A percentile compares a stretch with the other conserved stretches of the same genome.
phyloP scores from a whole-genome alignment of 2,113 vertebrate genomes.

The Caloenas nicobarica region DNA sequence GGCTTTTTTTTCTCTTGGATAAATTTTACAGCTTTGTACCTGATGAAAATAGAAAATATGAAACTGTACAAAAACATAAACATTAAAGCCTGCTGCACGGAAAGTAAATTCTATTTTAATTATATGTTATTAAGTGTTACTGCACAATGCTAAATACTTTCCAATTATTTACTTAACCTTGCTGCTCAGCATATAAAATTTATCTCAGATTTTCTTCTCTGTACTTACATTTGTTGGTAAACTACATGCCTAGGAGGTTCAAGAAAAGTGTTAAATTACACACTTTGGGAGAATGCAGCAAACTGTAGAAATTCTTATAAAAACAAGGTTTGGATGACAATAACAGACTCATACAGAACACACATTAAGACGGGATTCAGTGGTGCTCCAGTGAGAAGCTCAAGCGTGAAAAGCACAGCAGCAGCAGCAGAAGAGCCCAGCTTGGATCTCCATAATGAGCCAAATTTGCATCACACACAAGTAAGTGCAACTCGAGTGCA shows the following conservation, averaged over 20 bases:
- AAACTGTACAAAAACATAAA: background rate
- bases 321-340: background rate
- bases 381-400: background rate
- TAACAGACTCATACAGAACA: background rate
- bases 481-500: background rate
- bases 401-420: background rate
- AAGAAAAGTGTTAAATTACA: background rate
- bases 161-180: background rate
- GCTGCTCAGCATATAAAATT: background rate
- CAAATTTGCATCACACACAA: background rate
- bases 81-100: background rate
- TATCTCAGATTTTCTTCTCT: background rate
- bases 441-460: background rate
- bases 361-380: background rate
- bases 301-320: background rate
- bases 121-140: background rate
- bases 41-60: background rate
- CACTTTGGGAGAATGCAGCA: background rate
- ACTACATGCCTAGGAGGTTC: background rate
- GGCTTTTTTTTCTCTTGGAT: background rate
- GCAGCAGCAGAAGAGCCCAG: background rate
- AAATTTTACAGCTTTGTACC: background rate
- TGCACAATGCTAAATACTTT: background rate
- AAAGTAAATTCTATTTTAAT: background rate
- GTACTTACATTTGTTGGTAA: background rate